phyloP scores from a whole-genome alignment of 2,113 vertebrate genomes.

The Clupea harengus region DNA sequence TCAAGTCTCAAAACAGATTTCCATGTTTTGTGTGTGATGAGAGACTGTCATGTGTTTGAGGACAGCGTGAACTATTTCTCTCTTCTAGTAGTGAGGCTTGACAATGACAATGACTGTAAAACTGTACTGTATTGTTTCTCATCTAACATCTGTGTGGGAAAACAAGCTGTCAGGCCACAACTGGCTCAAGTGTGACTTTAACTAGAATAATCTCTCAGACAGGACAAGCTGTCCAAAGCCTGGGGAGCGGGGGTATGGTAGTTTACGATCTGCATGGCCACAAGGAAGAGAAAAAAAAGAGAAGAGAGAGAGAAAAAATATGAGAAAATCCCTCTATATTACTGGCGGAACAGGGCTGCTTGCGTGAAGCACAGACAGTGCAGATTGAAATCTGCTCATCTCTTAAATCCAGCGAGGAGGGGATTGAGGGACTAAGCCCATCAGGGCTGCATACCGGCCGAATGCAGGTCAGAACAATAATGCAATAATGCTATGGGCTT shows the following conservation, averaged over 20 bases:
- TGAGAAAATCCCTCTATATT: background rate
- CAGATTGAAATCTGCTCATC: slow-evolving; percentile 10
- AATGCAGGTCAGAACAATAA: slow-evolving; percentile 2
- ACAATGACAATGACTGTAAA: background rate
- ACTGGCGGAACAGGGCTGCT: background rate
- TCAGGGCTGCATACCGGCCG: background rate
- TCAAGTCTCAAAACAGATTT: too few relatives aligned
- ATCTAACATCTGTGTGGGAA: background rate
- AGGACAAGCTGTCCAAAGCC: background rate
- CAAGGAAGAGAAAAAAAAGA: slow-evolving; percentile 29
- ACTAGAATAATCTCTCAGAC: background rate
- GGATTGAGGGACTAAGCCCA: background rate
- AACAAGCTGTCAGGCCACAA: background rate
- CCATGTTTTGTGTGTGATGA: background rate
- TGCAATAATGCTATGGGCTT: background rate
- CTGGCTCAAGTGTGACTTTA: background rate
- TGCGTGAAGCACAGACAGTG: background rate
- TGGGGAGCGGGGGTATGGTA: background rate
- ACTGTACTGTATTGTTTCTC: background rate
- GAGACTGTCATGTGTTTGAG: background rate
- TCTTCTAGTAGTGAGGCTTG: background rate
- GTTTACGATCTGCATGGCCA: slow-evolving; percentile 50
- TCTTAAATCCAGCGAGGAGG: slow-evolving; percentile 1
- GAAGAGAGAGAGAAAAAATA: background rate
- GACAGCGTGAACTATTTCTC: background rate